A percentile compares a stretch with the other conserved stretches of the same genome.
These are phyloP conservation scores for Microtus ochrogaster DNA, from an alignment of 2,113 vertebrate species.

Conservation along the genomic window DNA sequence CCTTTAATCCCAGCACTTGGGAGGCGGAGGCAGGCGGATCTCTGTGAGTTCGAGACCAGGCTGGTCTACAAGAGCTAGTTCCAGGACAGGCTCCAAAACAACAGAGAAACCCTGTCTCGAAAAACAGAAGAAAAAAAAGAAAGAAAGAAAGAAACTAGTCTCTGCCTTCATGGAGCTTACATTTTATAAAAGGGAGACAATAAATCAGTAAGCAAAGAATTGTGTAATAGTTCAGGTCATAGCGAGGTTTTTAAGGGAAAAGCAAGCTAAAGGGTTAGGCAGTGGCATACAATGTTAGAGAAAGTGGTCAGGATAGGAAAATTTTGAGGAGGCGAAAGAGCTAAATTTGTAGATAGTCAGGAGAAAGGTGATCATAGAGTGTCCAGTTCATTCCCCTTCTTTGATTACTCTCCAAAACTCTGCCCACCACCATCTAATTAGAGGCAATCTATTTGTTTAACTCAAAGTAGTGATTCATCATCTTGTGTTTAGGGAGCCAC, in stretches of 20 bases:
- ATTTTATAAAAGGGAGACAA: slow-evolving; percentile 44
- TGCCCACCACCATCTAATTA: neutral
- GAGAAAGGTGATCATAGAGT: slow-evolving; percentile 38
- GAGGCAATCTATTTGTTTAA: slow-evolving; percentile 37
- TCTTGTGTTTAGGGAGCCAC: neutral
- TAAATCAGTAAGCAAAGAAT: slow-evolving; percentile 39
- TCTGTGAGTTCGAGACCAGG: too few relatives aligned
- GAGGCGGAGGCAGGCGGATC: too few relatives aligned
- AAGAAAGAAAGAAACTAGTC: neutral
- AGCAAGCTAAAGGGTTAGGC: neutral
- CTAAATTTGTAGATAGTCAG: slow-evolving; percentile 26
- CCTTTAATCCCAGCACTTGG: too few relatives aligned
- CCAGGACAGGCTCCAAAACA: too few relatives aligned
- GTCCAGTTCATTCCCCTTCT: neutral
- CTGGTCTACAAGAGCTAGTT: too few relatives aligned
- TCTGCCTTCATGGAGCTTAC: neutral
- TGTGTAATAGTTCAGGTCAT: neutral
- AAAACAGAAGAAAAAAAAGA: too few relatives aligned
- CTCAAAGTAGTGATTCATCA: slow-evolving; percentile 29
- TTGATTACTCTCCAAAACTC: slow-evolving; percentile 9
- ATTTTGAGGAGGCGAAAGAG: slow-evolving; percentile 35
- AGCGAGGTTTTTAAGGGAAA: neutral
- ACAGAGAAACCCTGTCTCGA: too few relatives aligned
- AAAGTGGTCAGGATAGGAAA: neutral
- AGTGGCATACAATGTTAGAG: neutral